A percentile compares a stretch with the other conserved stretches of the same genome.
These are phyloP conservation scores for Syrista parreyssii DNA, from an alignment of 2,888 invertebrate species.

Conservation along the genomic window DNA sequence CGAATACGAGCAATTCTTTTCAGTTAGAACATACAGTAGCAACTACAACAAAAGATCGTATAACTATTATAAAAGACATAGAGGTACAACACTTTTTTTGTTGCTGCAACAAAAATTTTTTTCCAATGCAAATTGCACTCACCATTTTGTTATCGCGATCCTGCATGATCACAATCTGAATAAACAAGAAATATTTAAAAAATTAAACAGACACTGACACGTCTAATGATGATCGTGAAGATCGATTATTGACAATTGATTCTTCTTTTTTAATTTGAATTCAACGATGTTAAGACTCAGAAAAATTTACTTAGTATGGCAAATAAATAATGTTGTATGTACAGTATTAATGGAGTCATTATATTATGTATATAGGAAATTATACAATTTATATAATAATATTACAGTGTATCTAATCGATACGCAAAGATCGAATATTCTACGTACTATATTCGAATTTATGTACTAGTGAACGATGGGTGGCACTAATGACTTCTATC, in stretches of 20 bases:
- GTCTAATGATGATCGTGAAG: not conserved
- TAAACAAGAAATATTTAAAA: constrained; percentile 22
- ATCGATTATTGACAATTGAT: not conserved
- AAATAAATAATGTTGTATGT: no score
- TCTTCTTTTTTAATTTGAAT: not conserved
- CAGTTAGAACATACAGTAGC: not conserved
- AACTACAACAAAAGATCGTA: not conserved
- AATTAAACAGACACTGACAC: not conserved
- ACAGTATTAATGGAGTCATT: no score
- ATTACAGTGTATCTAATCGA: no score
- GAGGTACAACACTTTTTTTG: not conserved
- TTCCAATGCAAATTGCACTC: constrained; percentile 22
- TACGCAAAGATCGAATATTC: no score
- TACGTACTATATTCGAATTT: no score
- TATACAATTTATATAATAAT: no score
- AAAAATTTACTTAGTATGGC: no score
- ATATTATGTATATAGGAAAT: no score
- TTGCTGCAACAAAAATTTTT: not conserved
- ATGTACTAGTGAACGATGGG: no score
- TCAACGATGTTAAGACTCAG: not conserved
- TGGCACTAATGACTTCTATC: not conserved
- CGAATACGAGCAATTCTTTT: not conserved
- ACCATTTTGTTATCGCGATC: constrained; percentile 36
- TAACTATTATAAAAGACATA: not conserved
- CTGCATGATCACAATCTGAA: constrained; percentile 38